Conservation (phyloP, 2,888 invertebrate genomes). For the Isotomurus palustris region DNA sequence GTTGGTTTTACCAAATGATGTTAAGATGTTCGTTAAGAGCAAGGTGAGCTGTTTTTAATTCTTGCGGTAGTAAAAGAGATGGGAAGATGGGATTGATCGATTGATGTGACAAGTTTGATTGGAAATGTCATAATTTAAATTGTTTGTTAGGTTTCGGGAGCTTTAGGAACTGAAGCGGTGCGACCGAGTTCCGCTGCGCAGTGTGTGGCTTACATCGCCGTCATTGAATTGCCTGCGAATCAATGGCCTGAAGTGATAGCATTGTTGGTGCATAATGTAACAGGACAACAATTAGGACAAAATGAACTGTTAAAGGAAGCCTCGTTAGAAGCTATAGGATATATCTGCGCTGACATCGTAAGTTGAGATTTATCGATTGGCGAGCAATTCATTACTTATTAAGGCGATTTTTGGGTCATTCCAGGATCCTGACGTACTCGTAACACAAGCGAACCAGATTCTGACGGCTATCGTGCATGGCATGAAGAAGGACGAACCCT, state of each 20-base stretch:
- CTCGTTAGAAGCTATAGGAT: conserved; percentile 95
- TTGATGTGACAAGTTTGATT: background rate
- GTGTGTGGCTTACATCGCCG: conserved; percentile 97
- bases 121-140: background rate
- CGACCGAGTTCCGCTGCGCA: conserved; percentile 97
- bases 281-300: conserved; percentile 59
- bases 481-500: conserved; percentile 90
- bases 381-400: background rate
- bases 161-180: conserved; percentile 91
- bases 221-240: conserved; percentile 85
- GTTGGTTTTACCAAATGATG: conserved; percentile 83
- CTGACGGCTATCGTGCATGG: conserved; percentile 98
- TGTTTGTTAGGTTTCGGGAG: conserved; percentile 69
- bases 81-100: background rate
- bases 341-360: conserved; percentile 95
- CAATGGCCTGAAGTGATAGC: conserved; percentile 90
- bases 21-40: conserved; percentile 82
- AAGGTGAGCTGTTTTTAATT: conserved; percentile 66
- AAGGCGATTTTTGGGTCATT: background rate
- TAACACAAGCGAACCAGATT: conserved; percentile 89
- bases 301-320: conserved; percentile 95
- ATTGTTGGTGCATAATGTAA: conserved; percentile 84
- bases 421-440: conserved; percentile 78
- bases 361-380: conserved; percentile 41
- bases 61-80: background rate